Evolutionary conservation across 2,113 vertebrate genomes (phyloP).

Genomic region (Chrysochloris asiatica): DNA sequence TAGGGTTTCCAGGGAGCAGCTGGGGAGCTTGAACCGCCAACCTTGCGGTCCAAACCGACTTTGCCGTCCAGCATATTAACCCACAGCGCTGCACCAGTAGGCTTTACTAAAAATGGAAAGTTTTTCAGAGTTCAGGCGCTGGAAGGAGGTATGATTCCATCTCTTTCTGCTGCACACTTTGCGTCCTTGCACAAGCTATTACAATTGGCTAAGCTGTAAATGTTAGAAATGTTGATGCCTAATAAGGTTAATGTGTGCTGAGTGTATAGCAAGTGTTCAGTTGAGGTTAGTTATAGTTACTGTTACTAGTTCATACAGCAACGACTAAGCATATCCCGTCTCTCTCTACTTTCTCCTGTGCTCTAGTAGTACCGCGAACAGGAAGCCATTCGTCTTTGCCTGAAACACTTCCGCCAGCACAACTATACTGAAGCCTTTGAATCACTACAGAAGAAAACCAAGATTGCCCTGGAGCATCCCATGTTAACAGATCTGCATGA

Average conservation of each 20-base stretch:
- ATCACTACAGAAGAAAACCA: slow-evolving; percentile 99
- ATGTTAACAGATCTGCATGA: slow-evolving; percentile 98
- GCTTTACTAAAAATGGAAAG: not conserved
- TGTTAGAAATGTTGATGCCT: not conserved
- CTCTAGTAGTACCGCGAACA: slow-evolving; percentile 98
- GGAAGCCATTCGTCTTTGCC: slow-evolving; percentile 99
- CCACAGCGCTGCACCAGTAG: too few relatives aligned
- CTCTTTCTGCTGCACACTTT: slow-evolving; percentile 34
- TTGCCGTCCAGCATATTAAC: too few relatives aligned
- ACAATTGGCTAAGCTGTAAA: not conserved
- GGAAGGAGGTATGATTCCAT: slow-evolving; percentile 36
- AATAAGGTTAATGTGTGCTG: not conserved
- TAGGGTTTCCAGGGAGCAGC: too few relatives aligned
- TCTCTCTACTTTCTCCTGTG: slow-evolving; percentile 83
- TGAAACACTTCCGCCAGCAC: slow-evolving; percentile 99
- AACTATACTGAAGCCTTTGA: slow-evolving; percentile 99
- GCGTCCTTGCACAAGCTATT: slow-evolving; percentile 5
- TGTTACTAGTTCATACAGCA: slow-evolving; percentile 16
- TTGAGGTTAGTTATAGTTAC: slow-evolving; percentile 17
- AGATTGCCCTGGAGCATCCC: slow-evolving; percentile 96
- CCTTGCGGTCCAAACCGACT: too few relatives aligned
- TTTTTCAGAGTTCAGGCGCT: slow-evolving; percentile 15
- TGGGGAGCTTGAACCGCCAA: too few relatives aligned
- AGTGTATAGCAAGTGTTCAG: not conserved
- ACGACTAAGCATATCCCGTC: slow-evolving; percentile 74